These are phyloP conservation scores for Arrhamphus sclerolepis DNA, from an alignment of 2,797 vertebrate genomes.

Conservation along the genomic window DNA sequence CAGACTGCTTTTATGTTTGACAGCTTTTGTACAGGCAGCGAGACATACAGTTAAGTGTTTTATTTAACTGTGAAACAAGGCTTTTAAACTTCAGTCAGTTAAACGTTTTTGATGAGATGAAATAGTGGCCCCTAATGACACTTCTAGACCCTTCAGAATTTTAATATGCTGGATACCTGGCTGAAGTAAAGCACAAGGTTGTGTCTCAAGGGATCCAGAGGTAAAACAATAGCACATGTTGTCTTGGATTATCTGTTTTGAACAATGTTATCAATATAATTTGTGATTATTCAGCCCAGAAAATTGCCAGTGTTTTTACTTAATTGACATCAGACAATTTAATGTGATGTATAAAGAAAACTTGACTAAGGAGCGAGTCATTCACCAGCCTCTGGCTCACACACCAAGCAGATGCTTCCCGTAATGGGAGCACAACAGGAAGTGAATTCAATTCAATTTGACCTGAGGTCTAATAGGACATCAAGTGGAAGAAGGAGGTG, in stretches of 20 bases:
- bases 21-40: conserved; percentile 23
- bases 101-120: not conserved
- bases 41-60: conserved; percentile 23
- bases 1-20: conserved; percentile 42
- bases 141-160: not conserved
- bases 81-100: not conserved
- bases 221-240: not conserved
- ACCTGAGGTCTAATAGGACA: conserved; percentile 76
- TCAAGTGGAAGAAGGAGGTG: conserved; percentile 57
- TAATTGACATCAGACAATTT: conserved; percentile 64
- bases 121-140: conserved; percentile 1
- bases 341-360: conserved; percentile 54
- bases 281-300: conserved; percentile 23
- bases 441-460: conserved; percentile 74
- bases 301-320: conserved; percentile 54
- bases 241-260: not conserved
- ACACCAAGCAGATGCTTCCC: conserved; percentile 74
- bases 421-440: conserved; percentile 75
- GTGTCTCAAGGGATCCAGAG: not conserved
- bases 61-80: conserved; percentile 13
- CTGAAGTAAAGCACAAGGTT: no score
- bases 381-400: conserved; percentile 37
- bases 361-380: conserved; percentile 42
- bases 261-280: no score
- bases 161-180: not conserved